These are phyloP conservation scores for Cyphomyrmex costatus DNA, from an alignment of 1,140 invertebrate species.

Conservation along the genomic window DNA sequence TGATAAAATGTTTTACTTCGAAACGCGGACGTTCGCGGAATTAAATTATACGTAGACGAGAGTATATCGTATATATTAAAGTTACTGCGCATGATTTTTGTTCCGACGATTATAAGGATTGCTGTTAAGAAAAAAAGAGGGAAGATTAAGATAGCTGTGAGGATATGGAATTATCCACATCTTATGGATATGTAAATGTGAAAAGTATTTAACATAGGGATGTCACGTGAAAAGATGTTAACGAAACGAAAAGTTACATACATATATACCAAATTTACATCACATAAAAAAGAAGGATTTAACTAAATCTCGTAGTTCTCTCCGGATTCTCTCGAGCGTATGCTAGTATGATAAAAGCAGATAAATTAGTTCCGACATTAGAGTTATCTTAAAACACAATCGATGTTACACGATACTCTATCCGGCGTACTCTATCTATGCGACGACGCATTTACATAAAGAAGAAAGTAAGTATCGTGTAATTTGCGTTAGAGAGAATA, in stretches of 20 bases:
- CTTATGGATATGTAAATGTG: conserved; percentile 24
- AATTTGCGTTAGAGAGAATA: conserved; percentile 45
- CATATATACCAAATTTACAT: conserved; percentile 59
- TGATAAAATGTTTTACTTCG: conserved; percentile 28
- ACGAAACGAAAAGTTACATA: background rate
- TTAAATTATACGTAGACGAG: conserved; percentile 20
- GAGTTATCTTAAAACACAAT: conserved; percentile 31
- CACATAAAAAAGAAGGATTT: conserved; percentile 44
- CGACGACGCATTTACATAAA: background rate
- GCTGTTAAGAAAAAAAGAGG: conserved; percentile 7
- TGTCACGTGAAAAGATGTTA: conserved; percentile 37
- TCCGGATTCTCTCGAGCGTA: conserved; percentile 51
- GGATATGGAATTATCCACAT: conserved; percentile 36
- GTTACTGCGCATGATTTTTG: conserved; percentile 59
- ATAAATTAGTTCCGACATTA: conserved; percentile 11
- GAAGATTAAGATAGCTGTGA: conserved; percentile 8
- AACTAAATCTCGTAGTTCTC: conserved; percentile 47
- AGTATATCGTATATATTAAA: conserved; percentile 32
- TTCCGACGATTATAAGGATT: conserved; percentile 59
- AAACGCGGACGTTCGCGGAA: background rate
- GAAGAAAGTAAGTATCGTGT: conserved; percentile 22
- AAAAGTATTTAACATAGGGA: conserved; percentile 61
- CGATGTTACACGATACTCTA: conserved; percentile 28
- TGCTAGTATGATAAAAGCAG: conserved; percentile 14
- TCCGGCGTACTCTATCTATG: background rate